Evolutionary conservation across 1,140 invertebrate genomes (phyloP), one percentile per base, ranked within the genome.

Genomic region (Ceratosolen solmsi): DNA sequence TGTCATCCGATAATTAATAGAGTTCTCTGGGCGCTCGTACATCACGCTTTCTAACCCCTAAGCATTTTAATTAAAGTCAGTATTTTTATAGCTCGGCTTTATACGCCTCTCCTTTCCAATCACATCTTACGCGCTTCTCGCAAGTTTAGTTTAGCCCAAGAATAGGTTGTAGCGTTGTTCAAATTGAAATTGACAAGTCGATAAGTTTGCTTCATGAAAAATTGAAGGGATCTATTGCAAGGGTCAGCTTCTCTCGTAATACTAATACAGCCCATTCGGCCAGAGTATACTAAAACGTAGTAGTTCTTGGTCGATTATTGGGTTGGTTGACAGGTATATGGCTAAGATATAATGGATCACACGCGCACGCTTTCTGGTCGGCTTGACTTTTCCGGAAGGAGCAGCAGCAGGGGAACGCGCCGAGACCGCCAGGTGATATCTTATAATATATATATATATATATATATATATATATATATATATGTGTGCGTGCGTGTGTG

Each of bases 1-100:
- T 90, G 90, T 92, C 89, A 90, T 91, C 90, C 87, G 89, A 91
- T 91, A 91, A 91, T 92, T 91, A 91, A 91, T 91, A 90, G 90
- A 91, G 89, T 90, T 90, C 88, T 89, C 89, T 54, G n/a, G 84
- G 82, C 82, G 82, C 77, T 54, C 90, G 90, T 92, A n/a, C 88
- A 91, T 90, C 91, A 92, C 89, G 90, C 89, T 90, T 92, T 91
- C 91, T 90, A 90, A 90, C 88, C 89, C 87, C 89, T 89, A 88
- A 90, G 89, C 88, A 91, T 92, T 92, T 91, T 91, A 91, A 92
- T 92, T 90, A 91, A 91, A 88, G 84, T 85, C 86, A 86, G 46
- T 27, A 68, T 68, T 81, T 81, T 80, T 80, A 80, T 54, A 33
- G 7, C 15, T 25, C 46, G 15, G 27, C 54, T 27, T 17, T 58